phyloP scores from a whole-genome alignment of 2,113 vertebrate genomes.

The Varanus salvator region DNA sequence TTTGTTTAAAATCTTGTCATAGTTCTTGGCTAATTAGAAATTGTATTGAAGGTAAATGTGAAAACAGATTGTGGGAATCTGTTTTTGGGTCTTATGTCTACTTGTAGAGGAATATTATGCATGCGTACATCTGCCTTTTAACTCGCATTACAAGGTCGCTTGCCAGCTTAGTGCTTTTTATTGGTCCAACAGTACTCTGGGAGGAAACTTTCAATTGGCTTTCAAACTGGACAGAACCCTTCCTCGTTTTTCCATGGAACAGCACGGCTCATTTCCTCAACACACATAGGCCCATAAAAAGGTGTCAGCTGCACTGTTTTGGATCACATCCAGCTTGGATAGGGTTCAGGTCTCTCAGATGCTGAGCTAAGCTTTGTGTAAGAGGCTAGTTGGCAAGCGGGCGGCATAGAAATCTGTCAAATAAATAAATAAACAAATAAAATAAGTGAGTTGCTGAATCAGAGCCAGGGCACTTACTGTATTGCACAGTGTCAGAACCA shows the following conservation, averaged over 20 bases:
- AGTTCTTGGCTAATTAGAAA: not conserved
- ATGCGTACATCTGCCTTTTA: too few species aligned
- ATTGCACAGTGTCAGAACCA: rapidly evolving
- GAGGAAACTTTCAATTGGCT: not conserved
- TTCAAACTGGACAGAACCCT: not conserved
- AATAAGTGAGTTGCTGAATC: not conserved
- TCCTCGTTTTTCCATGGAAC: not conserved
- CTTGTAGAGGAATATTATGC: not conserved
- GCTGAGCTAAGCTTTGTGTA: constrained; percentile 5
- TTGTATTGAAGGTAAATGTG: not conserved
- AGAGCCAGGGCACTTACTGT: not conserved
- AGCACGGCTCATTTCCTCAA: not conserved
- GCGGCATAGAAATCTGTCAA: too few species aligned
- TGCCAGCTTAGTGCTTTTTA: not conserved
- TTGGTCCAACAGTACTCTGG: not conserved
- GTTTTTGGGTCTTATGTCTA: not conserved
- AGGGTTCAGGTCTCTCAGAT: not conserved
- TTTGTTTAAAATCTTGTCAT: not conserved
- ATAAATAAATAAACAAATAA: too few species aligned
- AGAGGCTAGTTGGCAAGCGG: too few species aligned
- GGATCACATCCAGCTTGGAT: not conserved
- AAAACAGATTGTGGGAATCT: not conserved
- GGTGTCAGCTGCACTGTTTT: not conserved
- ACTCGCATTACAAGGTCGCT: too few species aligned
- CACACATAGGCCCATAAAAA: not conserved